Percentiles rank a stretch among this genome's conserved stretches.
phyloP scores from a whole-genome alignment of 2,797 vertebrate species.

The Galago senegalensis region DNA sequence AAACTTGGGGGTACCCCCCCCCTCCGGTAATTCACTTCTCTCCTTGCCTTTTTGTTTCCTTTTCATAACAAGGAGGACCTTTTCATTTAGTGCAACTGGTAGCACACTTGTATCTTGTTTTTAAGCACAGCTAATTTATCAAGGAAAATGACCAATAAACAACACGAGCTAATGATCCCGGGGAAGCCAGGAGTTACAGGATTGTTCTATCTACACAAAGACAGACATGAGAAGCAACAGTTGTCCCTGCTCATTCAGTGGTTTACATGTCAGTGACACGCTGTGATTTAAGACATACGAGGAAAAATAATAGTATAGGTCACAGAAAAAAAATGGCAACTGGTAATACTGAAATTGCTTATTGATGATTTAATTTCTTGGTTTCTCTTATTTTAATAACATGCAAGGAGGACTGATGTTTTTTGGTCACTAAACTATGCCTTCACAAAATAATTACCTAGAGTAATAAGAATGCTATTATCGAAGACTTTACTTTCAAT shows the following conservation, averaged over 20 bases:
- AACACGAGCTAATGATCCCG: constrained; percentile 15
- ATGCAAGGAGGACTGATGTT: not conserved
- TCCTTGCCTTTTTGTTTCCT: not conserved
- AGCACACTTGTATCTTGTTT: constrained; percentile 18
- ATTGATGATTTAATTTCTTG: constrained; percentile 30
- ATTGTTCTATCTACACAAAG: constrained; percentile 49
- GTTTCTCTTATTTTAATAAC: constrained; percentile 39
- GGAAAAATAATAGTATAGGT: constrained; percentile 67
- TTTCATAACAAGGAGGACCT: not conserved
- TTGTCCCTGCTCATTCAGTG: constrained; percentile 39
- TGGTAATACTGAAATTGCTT: constrained; percentile 35
- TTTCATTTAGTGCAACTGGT: constrained; percentile 53
- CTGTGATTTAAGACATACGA: constrained; percentile 64
- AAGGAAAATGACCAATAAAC: constrained; percentile 61
- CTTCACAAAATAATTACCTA: not conserved
- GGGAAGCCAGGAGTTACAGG: not conserved
- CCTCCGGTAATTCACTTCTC: not conserved
- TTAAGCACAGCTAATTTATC: constrained; percentile 58
- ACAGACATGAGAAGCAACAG: constrained; percentile 29
- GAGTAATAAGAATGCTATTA: not conserved
- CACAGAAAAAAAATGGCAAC: not conserved
- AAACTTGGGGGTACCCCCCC: not conserved
- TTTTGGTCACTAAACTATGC: constrained; percentile 29
- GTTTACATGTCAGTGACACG: constrained; percentile 55
- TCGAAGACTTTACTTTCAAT: not conserved